Conservation (phyloP, 2,888 invertebrate genomes). For the Sinopyrophorus schimmeli region DNA sequence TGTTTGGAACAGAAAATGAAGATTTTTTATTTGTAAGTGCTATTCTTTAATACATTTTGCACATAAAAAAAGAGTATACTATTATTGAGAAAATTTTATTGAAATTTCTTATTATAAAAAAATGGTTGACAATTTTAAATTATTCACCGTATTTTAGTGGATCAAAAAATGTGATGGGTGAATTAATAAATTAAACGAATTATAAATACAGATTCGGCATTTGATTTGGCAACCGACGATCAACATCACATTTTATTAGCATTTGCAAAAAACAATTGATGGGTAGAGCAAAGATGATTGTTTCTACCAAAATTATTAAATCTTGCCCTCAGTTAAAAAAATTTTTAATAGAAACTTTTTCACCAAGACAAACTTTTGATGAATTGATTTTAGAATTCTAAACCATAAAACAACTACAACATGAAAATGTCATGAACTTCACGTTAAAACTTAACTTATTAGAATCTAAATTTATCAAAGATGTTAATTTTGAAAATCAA, state of each 20-base stretch:
- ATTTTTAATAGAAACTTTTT: conserved; percentile 11
- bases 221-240: conserved; percentile 5
- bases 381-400: conserved; percentile 11
- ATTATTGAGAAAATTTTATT: too few relatives aligned
- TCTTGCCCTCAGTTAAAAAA: conserved; percentile 10
- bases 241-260: conserved; percentile 7
- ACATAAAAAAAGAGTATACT: too few relatives aligned
- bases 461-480: conserved; percentile 10
- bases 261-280: conserved; percentile 13
- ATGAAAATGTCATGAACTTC: conserved; percentile 9
- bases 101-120: too few relatives aligned
- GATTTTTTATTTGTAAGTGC: too few relatives aligned
- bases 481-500: conserved; percentile 1
- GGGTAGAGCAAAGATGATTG: conserved; percentile 10
- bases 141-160: conserved; percentile 17
- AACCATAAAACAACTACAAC: conserved; percentile 1
- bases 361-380: conserved; percentile 10
- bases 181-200: conserved; percentile 3
- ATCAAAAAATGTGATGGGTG: conserved; percentile 12
- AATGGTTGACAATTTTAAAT: too few relatives aligned
- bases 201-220: conserved; percentile 8
- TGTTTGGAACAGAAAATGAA: too few relatives aligned
- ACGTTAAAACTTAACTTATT: conserved; percentile 2
- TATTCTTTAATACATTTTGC: too few relatives aligned
- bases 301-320: conserved; percentile 7